Percentiles rank a stretch among this genome's conserved stretches.
phyloP scores from a whole-genome alignment of 2,797 vertebrate genomes.

The Petrocephalus schoutedeni region DNA sequence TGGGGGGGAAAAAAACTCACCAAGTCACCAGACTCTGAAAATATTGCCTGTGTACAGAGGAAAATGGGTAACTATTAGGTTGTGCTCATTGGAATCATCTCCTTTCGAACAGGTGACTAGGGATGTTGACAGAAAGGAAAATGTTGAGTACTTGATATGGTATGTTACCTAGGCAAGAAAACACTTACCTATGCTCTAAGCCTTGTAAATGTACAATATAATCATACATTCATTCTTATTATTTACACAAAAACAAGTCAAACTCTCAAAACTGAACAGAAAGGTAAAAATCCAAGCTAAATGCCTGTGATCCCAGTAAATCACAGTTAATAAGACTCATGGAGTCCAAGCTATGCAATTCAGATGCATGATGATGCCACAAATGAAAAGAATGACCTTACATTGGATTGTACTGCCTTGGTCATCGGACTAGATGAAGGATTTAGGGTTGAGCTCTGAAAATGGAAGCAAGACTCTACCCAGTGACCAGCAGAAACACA shows the following conservation, averaged over 20 bases:
- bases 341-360: background rate
- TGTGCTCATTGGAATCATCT: background rate
- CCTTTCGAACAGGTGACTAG: background rate
- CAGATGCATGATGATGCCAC: background rate
- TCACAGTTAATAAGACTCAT: background rate
- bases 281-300: background rate
- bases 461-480: constrained; percentile 19
- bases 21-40: constrained; percentile 45
- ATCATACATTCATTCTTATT: background rate
- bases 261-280: background rate
- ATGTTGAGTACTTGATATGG: background rate
- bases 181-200: background rate
- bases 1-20: constrained; percentile 45
- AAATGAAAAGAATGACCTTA: constrained; percentile 27
- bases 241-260: background rate
- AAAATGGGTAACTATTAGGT: constrained; percentile 4
- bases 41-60: constrained; percentile 34
- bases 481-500: constrained; percentile 14
- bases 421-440: constrained; percentile 24
- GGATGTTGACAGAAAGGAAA: background rate
- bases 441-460: constrained; percentile 39
- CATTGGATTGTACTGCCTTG: constrained; percentile 29
- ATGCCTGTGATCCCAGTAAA: background rate
- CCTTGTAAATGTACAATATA: background rate
- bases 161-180: background rate